These are phyloP conservation scores for Metopolophium dirhodum DNA, from an alignment of 1,140 invertebrate genomes.

Conservation along the genomic window DNA sequence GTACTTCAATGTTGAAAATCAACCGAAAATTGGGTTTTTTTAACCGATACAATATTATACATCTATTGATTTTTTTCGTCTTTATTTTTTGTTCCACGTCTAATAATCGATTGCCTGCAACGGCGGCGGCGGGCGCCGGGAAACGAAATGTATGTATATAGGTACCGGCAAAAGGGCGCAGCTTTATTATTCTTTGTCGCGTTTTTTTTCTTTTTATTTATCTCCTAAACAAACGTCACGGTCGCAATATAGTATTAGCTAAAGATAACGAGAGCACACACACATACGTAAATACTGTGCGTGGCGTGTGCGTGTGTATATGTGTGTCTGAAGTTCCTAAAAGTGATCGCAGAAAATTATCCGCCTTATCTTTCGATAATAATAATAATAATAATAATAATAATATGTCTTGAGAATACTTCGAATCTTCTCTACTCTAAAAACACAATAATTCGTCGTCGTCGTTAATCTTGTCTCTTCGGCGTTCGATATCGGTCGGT, in stretches of 20 bases:
- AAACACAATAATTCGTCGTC: neutral
- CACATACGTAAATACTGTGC: neutral
- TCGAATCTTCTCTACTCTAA: conserved; percentile 22
- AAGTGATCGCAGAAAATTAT: conserved; percentile 55
- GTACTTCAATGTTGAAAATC: neutral
- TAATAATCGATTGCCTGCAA: neutral
- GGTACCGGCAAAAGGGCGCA: conserved; percentile 44
- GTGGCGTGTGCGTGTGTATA: neutral
- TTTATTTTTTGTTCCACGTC: neutral
- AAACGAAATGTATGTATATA: neutral
- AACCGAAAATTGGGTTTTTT: neutral
- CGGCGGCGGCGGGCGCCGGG: neutral
- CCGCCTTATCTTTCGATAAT: conserved; percentile 30
- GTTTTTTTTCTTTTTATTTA: conserved; percentile 36
- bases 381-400: too few species aligned
- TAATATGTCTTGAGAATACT: conserved; percentile 24
- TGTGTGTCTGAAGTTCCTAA: neutral
- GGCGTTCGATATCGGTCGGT: neutral
- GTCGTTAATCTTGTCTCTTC: conserved; percentile 22
- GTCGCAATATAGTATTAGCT: conserved; percentile 40
- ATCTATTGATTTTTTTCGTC: neutral
- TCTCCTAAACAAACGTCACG: conserved; percentile 49
- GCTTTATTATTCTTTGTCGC: conserved; percentile 53
- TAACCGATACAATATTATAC: neutral
- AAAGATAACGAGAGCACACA: conserved; percentile 43